Evolutionary conservation across 2,888 invertebrate genomes (phyloP), one percentile per base, ranked within the genome.

Genomic region (Amphimallon solstitiale): DNA sequence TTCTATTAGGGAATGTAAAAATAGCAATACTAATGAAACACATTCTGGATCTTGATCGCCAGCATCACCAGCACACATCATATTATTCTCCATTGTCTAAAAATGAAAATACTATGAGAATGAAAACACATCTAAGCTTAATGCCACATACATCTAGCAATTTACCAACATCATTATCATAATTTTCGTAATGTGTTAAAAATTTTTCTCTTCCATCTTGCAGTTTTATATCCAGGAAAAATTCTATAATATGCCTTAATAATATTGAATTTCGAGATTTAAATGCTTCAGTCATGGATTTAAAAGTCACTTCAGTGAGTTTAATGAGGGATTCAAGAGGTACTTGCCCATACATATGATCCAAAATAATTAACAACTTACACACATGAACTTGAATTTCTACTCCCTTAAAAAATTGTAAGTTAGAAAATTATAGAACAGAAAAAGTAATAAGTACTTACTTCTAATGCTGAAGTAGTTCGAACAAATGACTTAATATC

Each of bases 401-500:
- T 2, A 79, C 74, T 3, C 80, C 80, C 82, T 82, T 63, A n/a
- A 69, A 77, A 14, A 59, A 12, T 12, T 59, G 17, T 38, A 59
- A 54, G 29, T 48, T 40, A 21, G 48, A 51, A 43, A 2, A 40
- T 5, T 48, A 65, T 19, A 34, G 9, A 48, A 48, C 10, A n/a
- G 37, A 1, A 37, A n/a, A 37, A 37, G 12, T 37, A 12, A 37
- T 37, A 12, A 1, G 34, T 17, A 19, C 78, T 78, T 75, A 87
- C 88, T 84, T 89, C 87, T 67, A 90, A 83, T 71, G 84, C 86
- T 35, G 89, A 82, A 67, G 90, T 84, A 71, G 86, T 86, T 45
- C 86, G 85, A 38, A 90, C 82, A 79, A 91, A 89, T 67, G 86
- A 85, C 76, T 90, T 91, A 0, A 88, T 87, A 73, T 92, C 90